Conservation (phyloP, 2,888 invertebrate genomes). For the Tinea trinotella region DNA sequence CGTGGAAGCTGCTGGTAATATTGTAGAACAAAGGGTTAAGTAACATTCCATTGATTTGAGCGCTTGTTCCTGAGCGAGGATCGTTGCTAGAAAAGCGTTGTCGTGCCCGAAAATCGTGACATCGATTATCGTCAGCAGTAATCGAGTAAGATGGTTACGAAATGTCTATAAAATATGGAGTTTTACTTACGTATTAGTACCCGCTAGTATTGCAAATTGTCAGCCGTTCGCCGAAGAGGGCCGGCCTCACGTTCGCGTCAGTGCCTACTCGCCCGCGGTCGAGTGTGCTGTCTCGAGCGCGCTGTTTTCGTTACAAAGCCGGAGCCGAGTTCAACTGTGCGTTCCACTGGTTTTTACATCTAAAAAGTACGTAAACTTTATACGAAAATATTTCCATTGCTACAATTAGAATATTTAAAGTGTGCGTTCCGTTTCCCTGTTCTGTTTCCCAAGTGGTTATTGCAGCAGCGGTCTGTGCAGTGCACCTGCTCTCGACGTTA, state of each 20-base stretch:
- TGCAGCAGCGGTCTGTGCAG: background rate
- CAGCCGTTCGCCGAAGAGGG: background rate
- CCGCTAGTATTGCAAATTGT: constrained; percentile 17
- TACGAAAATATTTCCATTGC: background rate
- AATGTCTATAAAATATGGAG: constrained; percentile 62
- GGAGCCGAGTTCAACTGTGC: constrained; percentile 36
- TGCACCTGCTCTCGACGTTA: constrained; percentile 18
- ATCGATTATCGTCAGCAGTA: constrained; percentile 52
- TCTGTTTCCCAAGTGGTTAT: background rate
- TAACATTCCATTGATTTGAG: background rate
- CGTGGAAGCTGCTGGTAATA: too few relatives aligned
- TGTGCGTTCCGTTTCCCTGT: background rate
- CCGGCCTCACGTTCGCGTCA: background rate
- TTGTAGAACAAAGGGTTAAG: background rate
- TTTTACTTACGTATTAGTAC: constrained; percentile 51
- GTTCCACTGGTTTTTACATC: constrained; percentile 44
- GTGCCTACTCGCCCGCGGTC: background rate
- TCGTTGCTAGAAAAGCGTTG: constrained; percentile 30
- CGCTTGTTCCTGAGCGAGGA: constrained; percentile 28
- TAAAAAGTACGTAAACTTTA: constrained; percentile 52
- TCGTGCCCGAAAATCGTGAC: constrained; percentile 54
- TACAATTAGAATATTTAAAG: background rate
- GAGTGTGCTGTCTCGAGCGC: constrained; percentile 26
- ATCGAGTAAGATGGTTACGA: constrained; percentile 64
- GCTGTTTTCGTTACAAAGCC: constrained; percentile 28